phyloP scores from a whole-genome alignment of 2,888 invertebrate genomes.

The Iphiclides podalirius region DNA sequence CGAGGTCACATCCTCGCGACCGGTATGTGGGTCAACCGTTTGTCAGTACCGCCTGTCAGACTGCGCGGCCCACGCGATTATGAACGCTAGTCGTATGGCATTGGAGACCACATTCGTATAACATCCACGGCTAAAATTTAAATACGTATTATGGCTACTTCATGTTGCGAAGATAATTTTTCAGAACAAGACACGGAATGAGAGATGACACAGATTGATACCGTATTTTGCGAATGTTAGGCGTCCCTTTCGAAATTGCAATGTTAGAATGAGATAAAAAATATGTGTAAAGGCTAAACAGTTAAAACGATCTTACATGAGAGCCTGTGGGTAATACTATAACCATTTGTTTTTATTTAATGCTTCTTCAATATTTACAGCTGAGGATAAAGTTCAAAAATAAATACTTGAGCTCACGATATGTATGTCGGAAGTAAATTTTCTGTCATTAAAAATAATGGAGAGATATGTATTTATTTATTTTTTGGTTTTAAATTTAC shows the following conservation, averaged over 20 bases:
- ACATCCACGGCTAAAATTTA: constrained; percentile 3
- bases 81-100: constrained; percentile 14
- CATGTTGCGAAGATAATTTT: constrained; percentile 28
- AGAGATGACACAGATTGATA: constrained; percentile 24
- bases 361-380: too few relatives aligned
- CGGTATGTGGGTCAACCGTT: constrained; percentile 70
- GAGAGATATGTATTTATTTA: too few relatives aligned
- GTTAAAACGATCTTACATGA: constrained; percentile 3
- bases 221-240: constrained; percentile 8
- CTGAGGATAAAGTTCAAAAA: too few relatives aligned
- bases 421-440: too few relatives aligned
- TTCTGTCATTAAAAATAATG: too few relatives aligned
- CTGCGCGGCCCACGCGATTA: constrained; percentile 34
- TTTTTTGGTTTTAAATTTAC: too few relatives aligned
- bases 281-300: neutral
- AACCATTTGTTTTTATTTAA: neutral
- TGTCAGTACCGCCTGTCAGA: constrained; percentile 36
- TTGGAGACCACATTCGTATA: constrained; percentile 21
- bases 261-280: constrained; percentile 12
- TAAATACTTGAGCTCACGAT: too few relatives aligned
- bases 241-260: neutral
- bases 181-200: constrained; percentile 27
- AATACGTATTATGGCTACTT: constrained; percentile 20
- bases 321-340: too few relatives aligned
- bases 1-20: constrained; percentile 58